Percentiles rank a stretch among this genome's conserved stretches.
Evolutionary conservation across 1,140 invertebrate genomes (phyloP).

Genomic region (Ceratina japonica): DNA sequence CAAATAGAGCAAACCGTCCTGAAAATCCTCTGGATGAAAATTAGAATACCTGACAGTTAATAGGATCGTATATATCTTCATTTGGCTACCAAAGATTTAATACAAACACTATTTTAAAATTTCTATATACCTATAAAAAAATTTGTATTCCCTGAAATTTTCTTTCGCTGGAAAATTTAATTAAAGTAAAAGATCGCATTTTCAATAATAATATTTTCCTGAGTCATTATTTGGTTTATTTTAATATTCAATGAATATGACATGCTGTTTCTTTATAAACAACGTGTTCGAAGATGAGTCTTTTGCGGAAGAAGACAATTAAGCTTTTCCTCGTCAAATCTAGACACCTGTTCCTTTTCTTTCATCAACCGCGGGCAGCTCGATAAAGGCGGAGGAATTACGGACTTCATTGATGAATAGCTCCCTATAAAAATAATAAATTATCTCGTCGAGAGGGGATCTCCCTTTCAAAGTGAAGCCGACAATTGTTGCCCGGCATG

Average conservation of each 20-base stretch:
- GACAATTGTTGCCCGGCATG: constrained; percentile 56
- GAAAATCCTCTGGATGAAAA: constrained; percentile 34
- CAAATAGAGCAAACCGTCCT: constrained; percentile 64
- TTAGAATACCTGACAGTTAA: constrained; percentile 27
- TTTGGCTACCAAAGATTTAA: too few species aligned
- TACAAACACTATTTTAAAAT: too few species aligned
- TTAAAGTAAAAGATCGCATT: too few species aligned
- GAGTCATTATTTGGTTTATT: background rate
- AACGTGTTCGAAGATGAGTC: background rate
- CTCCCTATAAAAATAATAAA: constrained; percentile 63
- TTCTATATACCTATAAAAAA: too few species aligned
- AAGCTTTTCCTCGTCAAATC: constrained; percentile 20
- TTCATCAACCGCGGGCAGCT: constrained; percentile 11
- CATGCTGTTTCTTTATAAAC: background rate
- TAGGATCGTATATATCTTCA: background rate
- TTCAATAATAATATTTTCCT: background rate
- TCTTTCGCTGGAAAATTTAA: too few species aligned
- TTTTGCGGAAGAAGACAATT: constrained; percentile 18
- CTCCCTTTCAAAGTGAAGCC: constrained; percentile 53
- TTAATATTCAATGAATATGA: background rate
- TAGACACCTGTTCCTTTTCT: constrained; percentile 18
- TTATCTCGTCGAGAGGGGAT: constrained; percentile 54
- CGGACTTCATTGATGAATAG: constrained; percentile 45
- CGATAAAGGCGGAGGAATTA: background rate
- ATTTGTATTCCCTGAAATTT: too few species aligned